Evolutionary conservation across 2,797 vertebrate species (phyloP).

Genomic region (Coregonus suidteri): DNA sequence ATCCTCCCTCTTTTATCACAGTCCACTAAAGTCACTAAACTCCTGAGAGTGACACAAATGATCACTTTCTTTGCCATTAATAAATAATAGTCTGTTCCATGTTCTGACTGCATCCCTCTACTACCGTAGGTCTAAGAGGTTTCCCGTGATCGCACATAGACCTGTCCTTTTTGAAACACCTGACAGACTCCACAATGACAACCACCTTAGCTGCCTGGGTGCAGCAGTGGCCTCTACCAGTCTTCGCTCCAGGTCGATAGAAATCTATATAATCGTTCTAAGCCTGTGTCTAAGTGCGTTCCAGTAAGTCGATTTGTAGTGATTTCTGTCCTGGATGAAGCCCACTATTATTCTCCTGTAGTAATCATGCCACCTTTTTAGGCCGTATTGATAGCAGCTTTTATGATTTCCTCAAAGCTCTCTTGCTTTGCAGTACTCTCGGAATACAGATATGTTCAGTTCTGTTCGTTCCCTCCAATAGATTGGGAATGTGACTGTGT

Average conservation of each 20-base stretch:
- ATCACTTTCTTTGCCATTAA: neutral
- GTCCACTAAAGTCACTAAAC: neutral
- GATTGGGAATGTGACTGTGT: neutral
- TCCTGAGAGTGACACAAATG: neutral
- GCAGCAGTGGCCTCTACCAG: neutral
- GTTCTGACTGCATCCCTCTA: neutral
- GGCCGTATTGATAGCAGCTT: neutral
- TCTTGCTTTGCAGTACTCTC: neutral
- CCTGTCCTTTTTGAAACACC: neutral
- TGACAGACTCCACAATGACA: neutral
- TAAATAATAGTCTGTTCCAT: neutral
- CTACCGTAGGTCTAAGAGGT: neutral
- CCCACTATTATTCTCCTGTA: neutral
- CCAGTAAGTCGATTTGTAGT: slow-evolving; percentile 5
- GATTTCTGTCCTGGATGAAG: neutral
- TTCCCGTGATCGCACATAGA: slow-evolving; percentile 6
- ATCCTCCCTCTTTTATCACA: neutral
- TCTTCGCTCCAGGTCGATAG: neutral
- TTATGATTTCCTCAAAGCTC: neutral
- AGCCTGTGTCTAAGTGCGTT: neutral
- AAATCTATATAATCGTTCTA: slow-evolving; percentile 2
- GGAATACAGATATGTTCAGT: neutral
- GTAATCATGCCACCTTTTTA: neutral
- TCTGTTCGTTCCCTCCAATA: neutral
- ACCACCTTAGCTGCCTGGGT: neutral